Evolutionary conservation across 2,113 vertebrate genomes (phyloP).

Genomic region (Poeciliopsis retropinna): DNA sequence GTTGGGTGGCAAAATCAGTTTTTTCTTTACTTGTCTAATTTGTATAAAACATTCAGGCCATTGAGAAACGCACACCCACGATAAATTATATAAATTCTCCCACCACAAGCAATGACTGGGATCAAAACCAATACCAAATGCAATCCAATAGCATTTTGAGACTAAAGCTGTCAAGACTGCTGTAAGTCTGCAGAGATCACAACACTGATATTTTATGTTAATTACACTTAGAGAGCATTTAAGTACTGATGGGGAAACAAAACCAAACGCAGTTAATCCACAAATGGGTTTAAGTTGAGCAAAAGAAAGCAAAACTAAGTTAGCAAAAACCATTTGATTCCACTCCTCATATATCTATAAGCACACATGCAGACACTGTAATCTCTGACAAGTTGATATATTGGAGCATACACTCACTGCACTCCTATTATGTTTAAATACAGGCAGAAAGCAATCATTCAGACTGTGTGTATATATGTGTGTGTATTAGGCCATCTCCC

Average conservation of each 20-base stretch:
- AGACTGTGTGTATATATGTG: conserved; percentile 20
- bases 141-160: neutral
- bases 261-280: neutral
- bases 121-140: neutral
- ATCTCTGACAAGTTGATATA: conserved; percentile 60
- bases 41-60: neutral
- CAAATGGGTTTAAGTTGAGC: conserved; percentile 15
- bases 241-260: conserved; percentile 12
- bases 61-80: neutral
- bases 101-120: neutral
- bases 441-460: conserved; percentile 36
- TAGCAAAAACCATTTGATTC: conserved; percentile 23
- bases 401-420: conserved; percentile 25
- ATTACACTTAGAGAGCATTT: conserved; percentile 28
- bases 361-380: conserved; percentile 1
- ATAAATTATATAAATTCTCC: neutral
- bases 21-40: neutral
- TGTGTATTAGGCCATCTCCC: conserved; percentile 44
- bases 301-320: conserved; percentile 17
- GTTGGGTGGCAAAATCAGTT: conserved; percentile 12
- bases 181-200: conserved; percentile 8
- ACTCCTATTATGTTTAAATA: conserved; percentile 61
- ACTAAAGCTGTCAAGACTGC: neutral
- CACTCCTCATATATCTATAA: neutral
- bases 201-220: conserved; percentile 7